These are phyloP conservation scores for Hemibagrus guttatus DNA, from an alignment of 2,797 vertebrate genomes.

Conservation along the genomic window DNA sequence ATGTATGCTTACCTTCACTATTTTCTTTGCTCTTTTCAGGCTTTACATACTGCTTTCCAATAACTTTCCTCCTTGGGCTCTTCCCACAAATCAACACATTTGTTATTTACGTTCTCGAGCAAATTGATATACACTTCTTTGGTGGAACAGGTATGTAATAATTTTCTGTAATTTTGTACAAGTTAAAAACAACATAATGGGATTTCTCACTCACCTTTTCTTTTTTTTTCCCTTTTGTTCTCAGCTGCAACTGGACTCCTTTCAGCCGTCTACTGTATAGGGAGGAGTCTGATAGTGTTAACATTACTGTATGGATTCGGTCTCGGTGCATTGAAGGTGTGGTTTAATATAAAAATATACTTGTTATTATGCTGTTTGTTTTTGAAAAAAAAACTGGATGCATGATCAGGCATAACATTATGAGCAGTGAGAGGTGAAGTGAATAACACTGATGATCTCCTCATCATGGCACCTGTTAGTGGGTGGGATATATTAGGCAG, in stretches of 20 bases:
- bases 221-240: slow-evolving; percentile 60
- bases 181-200: neutral
- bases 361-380: neutral
- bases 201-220: neutral
- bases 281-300: slow-evolving; percentile 80
- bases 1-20: neutral
- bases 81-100: slow-evolving; percentile 99
- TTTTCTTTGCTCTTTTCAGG: slow-evolving; percentile 70
- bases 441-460: too few relatives aligned
- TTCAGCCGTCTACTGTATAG: slow-evolving; percentile 87
- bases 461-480: too few relatives aligned
- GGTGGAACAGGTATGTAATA: slow-evolving; percentile 88
- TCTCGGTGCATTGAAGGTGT: slow-evolving; percentile 92
- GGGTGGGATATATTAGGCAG: too few relatives aligned
- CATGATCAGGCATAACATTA: too few relatives aligned
- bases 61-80: slow-evolving; percentile 92
- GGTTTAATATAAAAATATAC: neutral
- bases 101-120: slow-evolving; percentile 91
- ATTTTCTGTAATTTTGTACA: neutral
- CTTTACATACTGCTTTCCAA: slow-evolving; percentile 92
- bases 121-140: slow-evolving; percentile 92
- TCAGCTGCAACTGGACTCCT: slow-evolving; percentile 87
- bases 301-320: slow-evolving; percentile 87
- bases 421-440: too few relatives aligned
- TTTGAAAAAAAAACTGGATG: neutral